A percentile compares a stretch with the other conserved stretches of the same genome.
These are phyloP conservation scores for Eulemur mongoz DNA, from an alignment of 2,797 vertebrate species.

Conservation along the genomic window DNA sequence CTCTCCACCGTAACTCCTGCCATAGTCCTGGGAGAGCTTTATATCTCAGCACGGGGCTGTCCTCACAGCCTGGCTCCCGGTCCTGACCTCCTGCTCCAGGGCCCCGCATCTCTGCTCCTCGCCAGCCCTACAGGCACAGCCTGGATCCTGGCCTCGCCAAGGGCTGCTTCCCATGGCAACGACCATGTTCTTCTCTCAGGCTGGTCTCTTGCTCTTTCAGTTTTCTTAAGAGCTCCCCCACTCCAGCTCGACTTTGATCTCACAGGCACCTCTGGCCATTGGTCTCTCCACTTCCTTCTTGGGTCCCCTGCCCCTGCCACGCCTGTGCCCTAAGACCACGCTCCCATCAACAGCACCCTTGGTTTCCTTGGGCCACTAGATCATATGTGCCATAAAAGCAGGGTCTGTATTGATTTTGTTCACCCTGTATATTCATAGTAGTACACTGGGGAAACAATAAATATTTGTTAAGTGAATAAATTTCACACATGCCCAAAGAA, in stretches of 20 bases:
- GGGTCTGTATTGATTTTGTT: too few species aligned
- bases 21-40: background rate
- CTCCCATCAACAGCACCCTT: background rate
- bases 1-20: background rate
- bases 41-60: too few species aligned
- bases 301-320: too few species aligned
- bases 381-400: background rate
- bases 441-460: background rate
- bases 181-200: too few species aligned
- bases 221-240: background rate
- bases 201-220: background rate
- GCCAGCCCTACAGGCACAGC: background rate
- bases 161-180: too few species aligned
- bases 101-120: background rate
- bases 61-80: background rate
- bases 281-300: background rate
- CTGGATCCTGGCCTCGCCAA: background rate
- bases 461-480: background rate
- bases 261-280: background rate
- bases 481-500: background rate
- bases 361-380: background rate
- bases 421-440: background rate
- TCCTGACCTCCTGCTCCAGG: background rate
- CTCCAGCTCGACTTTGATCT: background rate
- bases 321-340: background rate